Evolutionary conservation across 64 coral and sea anemone genomes (phyloP).

Genomic region (Stylophora pistillata): DNA sequence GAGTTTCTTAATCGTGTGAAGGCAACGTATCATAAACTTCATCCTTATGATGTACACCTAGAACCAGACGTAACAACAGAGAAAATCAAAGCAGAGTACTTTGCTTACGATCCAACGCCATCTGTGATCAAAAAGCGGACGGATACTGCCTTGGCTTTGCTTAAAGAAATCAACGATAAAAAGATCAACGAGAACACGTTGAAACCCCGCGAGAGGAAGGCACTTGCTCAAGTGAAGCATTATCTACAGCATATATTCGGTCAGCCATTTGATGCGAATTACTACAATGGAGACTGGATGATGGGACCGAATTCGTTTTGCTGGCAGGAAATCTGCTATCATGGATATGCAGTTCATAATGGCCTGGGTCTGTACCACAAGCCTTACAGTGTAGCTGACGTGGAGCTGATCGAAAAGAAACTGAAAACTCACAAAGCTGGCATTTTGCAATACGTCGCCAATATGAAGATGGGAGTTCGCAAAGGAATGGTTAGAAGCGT

Average conservation of each 20-base stretch:
- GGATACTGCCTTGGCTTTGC: constrained; percentile 4
- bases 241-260: constrained; percentile 50
- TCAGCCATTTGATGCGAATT: constrained; percentile 52
- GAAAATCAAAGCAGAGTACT: background rate
- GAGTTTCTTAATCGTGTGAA: constrained; percentile 41
- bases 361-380: constrained; percentile 29
- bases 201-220: constrained; percentile 52
- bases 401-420: constrained; percentile 39
- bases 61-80: background rate
- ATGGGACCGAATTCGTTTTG: constrained; percentile 51
- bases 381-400: constrained; percentile 32
- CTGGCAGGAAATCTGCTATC: constrained; percentile 18
- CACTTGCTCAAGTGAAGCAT: constrained; percentile 43
- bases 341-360: background rate
- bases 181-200: constrained; percentile 5
- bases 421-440: constrained; percentile 36
- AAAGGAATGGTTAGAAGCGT: constrained; percentile 33
- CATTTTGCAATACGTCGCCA: constrained; percentile 36
- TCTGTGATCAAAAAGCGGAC: constrained; percentile 6
- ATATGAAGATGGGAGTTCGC: constrained; percentile 42
- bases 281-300: constrained; percentile 47
- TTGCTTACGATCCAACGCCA: constrained; percentile 26
- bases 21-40: constrained; percentile 15
- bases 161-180: background rate
- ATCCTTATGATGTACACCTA: background rate